Conservation (phyloP, 2,113 vertebrate species). For the Syngnathoides biaculeatus region DNA sequence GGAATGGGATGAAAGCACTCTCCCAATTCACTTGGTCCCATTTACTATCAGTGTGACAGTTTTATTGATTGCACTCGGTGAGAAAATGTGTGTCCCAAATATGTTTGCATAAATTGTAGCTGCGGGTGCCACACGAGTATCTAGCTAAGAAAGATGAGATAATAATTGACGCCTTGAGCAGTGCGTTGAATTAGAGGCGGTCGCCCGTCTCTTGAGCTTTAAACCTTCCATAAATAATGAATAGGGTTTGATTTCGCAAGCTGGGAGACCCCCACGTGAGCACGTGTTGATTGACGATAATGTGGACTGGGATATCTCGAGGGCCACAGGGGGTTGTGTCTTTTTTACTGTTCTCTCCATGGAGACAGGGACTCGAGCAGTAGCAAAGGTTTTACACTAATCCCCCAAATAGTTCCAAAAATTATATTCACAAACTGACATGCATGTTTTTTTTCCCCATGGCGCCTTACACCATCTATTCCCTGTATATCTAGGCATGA, state of each 20-base stretch:
- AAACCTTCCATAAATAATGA: constrained; percentile 71
- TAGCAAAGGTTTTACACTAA: no score
- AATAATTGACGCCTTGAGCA: constrained; percentile 48
- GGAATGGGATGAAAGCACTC: constrained; percentile 2
- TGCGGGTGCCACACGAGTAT: constrained; percentile 25
- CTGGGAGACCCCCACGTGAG: constrained; percentile 50
- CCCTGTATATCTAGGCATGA: no score
- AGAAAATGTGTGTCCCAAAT: constrained; percentile 53
- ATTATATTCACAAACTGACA: no score
- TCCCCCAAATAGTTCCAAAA: no score
- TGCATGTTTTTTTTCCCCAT: no score
- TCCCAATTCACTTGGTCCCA: constrained; percentile 16
- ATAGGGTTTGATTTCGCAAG: constrained; percentile 68
- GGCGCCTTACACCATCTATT: no score
- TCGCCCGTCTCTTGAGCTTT: constrained; percentile 62
- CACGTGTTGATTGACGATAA: constrained; percentile 33
- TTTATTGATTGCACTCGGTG: constrained; percentile 56
- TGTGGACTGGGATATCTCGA: neutral
- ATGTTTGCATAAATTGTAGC: constrained; percentile 46
- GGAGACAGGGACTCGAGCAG: no score
- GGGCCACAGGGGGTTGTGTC: neutral
- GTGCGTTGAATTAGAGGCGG: constrained; percentile 42
- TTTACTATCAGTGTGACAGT: constrained; percentile 32
- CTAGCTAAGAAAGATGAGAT: constrained; percentile 16
- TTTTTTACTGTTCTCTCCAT: no score